These are phyloP conservation scores for Loxodonta africana DNA, from an alignment of 2,113 vertebrate species.

Conservation along the genomic window DNA sequence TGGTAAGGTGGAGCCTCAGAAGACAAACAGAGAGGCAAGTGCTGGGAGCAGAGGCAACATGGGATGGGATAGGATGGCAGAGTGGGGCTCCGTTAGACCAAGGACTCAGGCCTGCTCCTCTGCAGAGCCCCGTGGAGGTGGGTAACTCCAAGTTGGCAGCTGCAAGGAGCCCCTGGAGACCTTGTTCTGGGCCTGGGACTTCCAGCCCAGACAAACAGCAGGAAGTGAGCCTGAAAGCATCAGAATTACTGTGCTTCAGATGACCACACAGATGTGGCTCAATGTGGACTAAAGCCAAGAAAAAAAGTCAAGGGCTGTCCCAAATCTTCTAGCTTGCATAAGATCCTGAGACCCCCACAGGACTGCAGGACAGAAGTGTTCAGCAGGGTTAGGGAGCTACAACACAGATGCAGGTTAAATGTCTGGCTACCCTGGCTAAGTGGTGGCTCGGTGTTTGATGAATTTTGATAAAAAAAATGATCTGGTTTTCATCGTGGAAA, in stretches of 20 bases:
- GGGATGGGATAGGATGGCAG: neutral
- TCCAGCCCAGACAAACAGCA: neutral
- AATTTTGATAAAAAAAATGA: neutral
- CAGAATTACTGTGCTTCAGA: neutral
- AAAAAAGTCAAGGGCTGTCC: neutral
- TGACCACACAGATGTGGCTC: neutral
- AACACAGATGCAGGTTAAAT: neutral
- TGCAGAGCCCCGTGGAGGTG: fast-evolving
- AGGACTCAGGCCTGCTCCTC: neutral
- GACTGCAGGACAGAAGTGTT: neutral
- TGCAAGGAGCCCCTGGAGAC: neutral
- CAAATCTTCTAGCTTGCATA: neutral
- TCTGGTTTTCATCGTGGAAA: neutral
- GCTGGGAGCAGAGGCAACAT: neutral
- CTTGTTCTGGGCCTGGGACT: neutral
- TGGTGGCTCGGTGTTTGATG: neutral
- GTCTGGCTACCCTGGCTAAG: neutral
- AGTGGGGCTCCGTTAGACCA: neutral
- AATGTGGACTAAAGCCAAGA: neutral
- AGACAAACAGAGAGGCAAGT: neutral
- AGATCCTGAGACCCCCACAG: neutral
- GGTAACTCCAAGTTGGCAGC: neutral
- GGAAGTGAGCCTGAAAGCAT: neutral
- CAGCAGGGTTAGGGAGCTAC: fast-evolving
- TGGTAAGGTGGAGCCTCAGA: neutral